Evolutionary conservation across 1,140 invertebrate species (phyloP).

Genomic region (Pomacea maculata): DNA sequence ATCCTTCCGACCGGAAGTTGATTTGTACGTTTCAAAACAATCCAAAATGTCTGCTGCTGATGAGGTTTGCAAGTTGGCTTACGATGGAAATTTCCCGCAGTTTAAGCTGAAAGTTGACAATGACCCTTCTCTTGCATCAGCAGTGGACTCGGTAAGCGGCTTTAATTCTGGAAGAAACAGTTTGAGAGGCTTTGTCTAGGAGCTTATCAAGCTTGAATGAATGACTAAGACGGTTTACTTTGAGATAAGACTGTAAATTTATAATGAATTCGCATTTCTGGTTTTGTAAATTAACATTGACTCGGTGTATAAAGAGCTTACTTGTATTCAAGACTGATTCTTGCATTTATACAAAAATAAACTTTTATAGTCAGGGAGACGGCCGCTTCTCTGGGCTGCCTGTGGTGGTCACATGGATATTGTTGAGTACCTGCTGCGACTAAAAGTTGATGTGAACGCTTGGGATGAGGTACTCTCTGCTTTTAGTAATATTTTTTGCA

Average conservation of each 20-base stretch:
- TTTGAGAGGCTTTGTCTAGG: too few relatives aligned
- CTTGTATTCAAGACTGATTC: too few relatives aligned
- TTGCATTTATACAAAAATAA: conserved; percentile 7
- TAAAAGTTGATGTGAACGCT: conserved; percentile 64
- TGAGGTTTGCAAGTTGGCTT: conserved; percentile 53
- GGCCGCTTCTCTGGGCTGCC: conserved; percentile 76
- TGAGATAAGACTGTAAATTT: too few relatives aligned
- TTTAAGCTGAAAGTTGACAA: conserved; percentile 46
- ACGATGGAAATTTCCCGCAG: conserved; percentile 48
- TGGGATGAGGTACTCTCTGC: conserved; percentile 59
- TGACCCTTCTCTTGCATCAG: conserved; percentile 38
- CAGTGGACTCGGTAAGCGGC: conserved; percentile 46
- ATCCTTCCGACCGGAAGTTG: conserved; percentile 6
- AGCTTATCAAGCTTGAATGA: too few relatives aligned
- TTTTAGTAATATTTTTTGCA: background rate
- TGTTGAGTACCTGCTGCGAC: conserved; percentile 72
- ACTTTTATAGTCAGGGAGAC: conserved; percentile 45
- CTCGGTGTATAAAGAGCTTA: too few relatives aligned
- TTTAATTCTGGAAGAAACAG: too few relatives aligned
- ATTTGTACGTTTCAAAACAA: conserved; percentile 2
- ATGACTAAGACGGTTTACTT: too few relatives aligned
- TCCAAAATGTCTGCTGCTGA: conserved; percentile 25
- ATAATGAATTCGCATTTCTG: too few relatives aligned
- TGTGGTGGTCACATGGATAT: conserved; percentile 75
- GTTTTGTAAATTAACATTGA: too few relatives aligned